phyloP scores from a whole-genome alignment of 2,888 invertebrate species.

The Drosophila paracracens region DNA sequence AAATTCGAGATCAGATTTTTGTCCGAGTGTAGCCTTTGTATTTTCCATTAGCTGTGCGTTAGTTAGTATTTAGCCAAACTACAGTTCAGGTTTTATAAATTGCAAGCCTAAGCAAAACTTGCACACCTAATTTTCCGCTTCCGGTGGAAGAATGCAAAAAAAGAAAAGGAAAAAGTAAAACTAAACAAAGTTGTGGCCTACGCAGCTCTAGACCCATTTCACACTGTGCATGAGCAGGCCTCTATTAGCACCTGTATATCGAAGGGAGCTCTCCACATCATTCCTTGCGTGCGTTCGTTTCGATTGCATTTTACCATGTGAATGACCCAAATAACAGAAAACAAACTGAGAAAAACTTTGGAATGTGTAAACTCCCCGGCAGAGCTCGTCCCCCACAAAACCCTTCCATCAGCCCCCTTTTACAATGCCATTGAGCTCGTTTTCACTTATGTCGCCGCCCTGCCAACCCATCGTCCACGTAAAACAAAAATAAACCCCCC shows the following conservation, averaged over 20 bases:
- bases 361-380: slow-evolving; percentile 31
- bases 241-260: background rate
- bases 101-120: slow-evolving; percentile 43
- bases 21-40: background rate
- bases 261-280: slow-evolving; percentile 11
- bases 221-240: slow-evolving; percentile 38
- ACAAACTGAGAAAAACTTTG: slow-evolving; percentile 65
- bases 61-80: slow-evolving; percentile 12
- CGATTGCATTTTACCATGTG: slow-evolving; percentile 77
- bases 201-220: slow-evolving; percentile 1
- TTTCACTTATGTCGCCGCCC: slow-evolving; percentile 61
- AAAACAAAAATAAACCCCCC: background rate
- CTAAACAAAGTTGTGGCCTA: slow-evolving; percentile 14
- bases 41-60: background rate
- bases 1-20: background rate
- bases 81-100: slow-evolving; percentile 12
- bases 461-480: slow-evolving; percentile 20
- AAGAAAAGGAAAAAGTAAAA: background rate
- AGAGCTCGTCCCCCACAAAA: background rate
- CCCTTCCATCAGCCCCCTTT: background rate
- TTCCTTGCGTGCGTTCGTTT: slow-evolving; percentile 62
- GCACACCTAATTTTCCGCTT: slow-evolving; percentile 74
- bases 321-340: slow-evolving; percentile 84
- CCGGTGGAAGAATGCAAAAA: slow-evolving; percentile 38
- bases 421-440: slow-evolving; percentile 79